Base-by-base conservation (phyloP, 2,888 invertebrate genomes). In the Leptothorax acervorum region DNA sequence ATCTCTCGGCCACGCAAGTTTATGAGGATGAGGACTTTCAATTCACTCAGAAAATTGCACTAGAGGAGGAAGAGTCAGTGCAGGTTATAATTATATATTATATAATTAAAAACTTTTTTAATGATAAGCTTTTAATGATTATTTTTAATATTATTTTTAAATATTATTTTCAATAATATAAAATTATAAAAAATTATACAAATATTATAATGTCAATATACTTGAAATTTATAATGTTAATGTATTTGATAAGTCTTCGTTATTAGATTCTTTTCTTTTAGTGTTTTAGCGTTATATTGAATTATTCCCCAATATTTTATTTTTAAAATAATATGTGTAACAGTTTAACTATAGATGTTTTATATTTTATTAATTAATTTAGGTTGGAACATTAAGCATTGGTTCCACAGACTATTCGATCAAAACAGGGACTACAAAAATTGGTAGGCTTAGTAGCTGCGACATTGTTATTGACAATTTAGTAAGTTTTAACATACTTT, bases 321-420 rank as follows among this genome's bases (percentile, higher is more conserved):
- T 23, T 75, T 18, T 15, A 9, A 63, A 62, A 53, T 31, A 12
- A 66, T 66, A 55, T 0, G 4, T 35, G 51, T 28, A 28, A 23
- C 5, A 39, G 2, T 60, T 55, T 15, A n/a, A 65, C 2, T 12
- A 0, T 23, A 35, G 5, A 18, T 45, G 0, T 55, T 57, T 39
- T 53, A 53, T 23, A 63, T 75, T 55, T 55, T 57, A 1, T 68
- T 55, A 70, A 78, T 42, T 11, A 15, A 45, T 78, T 57, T n/a
- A 79, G 79, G 48, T 73, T 48, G 74, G 79, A 73, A 48, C 48
- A 3, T 79, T 79, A 60, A 60, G 8, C 11, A 60, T 79, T 15
- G 11, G 35, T 79, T 48, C 48, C 8, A 73, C 11, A 15, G 35
- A 79, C 12, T 23, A 79, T 28, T 8, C 35, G 8, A 48, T 79